These are phyloP conservation scores for Chaetodon trifascialis DNA, from an alignment of 2,113 vertebrate genomes.

Conservation along the genomic window DNA sequence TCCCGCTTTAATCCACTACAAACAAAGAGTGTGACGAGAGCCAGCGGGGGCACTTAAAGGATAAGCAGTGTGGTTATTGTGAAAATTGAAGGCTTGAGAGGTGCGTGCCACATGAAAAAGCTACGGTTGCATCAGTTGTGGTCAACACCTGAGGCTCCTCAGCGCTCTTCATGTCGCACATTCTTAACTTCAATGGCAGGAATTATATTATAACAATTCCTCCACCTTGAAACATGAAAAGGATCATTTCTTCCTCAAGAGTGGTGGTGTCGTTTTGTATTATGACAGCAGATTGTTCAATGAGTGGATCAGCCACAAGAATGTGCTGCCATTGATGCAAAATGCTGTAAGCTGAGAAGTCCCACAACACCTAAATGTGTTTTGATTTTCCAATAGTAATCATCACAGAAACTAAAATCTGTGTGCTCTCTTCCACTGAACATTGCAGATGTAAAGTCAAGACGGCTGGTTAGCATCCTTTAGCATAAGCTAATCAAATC, in stretches of 20 bases:
- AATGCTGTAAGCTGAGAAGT: background rate
- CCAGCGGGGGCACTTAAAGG: background rate
- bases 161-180: background rate
- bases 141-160: constrained; percentile 19
- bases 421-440: too few species aligned
- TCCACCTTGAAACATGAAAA: background rate
- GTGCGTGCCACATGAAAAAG: background rate
- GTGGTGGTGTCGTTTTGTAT: background rate
- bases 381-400: too few species aligned
- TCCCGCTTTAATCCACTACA: background rate
- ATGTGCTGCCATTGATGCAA: constrained; percentile 77
- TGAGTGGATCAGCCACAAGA: background rate
- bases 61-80: background rate
- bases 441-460: too few species aligned
- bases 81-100: constrained; percentile 21
- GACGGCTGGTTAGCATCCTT: too few species aligned
- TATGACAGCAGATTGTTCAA: background rate
- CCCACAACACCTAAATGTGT: too few species aligned
- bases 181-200: background rate
- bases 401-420: too few species aligned
- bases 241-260: background rate
- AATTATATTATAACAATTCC: background rate
- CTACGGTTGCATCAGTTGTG: background rate
- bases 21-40: background rate
- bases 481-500: too few species aligned